phyloP scores from a whole-genome alignment of 2,888 invertebrate genomes.

The Norana najaformis region DNA sequence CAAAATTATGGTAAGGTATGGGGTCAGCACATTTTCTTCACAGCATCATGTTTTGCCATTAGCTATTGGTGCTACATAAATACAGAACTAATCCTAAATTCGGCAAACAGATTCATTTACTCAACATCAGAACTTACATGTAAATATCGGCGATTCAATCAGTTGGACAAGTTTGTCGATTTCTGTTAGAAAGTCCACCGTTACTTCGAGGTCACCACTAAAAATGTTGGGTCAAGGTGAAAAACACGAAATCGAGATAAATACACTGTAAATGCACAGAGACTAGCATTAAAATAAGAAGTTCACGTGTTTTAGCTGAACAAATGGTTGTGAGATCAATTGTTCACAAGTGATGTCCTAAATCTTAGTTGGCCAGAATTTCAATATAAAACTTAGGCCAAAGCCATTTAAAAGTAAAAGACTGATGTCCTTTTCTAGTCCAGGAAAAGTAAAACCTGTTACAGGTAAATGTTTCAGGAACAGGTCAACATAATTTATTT shows the following conservation, averaged over 20 bases:
- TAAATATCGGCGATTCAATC: slow-evolving; percentile 97
- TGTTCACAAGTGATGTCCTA: not conserved
- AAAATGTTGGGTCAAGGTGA: slow-evolving; percentile 34
- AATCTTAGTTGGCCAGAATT: not conserved
- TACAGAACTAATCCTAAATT: not conserved
- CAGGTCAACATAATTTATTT: not conserved
- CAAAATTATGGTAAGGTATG: too few relatives aligned
- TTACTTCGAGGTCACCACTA: slow-evolving; percentile 91
- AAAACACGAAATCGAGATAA: not conserved
- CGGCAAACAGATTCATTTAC: not conserved
- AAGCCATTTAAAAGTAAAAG: not conserved
- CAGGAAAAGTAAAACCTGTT: not conserved
- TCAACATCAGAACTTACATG: slow-evolving; percentile 75
- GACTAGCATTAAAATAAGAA: not conserved
- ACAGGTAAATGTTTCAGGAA: not conserved
- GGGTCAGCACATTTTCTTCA: too few relatives aligned
- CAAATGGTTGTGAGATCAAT: not conserved
- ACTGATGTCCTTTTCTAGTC: not conserved
- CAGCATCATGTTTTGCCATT: too few relatives aligned
- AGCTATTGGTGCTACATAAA: not conserved
- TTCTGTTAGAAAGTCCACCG: slow-evolving; percentile 92
- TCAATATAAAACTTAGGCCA: not conserved
- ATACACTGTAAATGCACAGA: not conserved
- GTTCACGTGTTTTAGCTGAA: not conserved
- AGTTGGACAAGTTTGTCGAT: slow-evolving; percentile 95